Percentiles rank a stretch among this genome's conserved stretches.
phyloP scores from a whole-genome alignment of 2,113 vertebrate genomes.

The Bombycilla garrulus region DNA sequence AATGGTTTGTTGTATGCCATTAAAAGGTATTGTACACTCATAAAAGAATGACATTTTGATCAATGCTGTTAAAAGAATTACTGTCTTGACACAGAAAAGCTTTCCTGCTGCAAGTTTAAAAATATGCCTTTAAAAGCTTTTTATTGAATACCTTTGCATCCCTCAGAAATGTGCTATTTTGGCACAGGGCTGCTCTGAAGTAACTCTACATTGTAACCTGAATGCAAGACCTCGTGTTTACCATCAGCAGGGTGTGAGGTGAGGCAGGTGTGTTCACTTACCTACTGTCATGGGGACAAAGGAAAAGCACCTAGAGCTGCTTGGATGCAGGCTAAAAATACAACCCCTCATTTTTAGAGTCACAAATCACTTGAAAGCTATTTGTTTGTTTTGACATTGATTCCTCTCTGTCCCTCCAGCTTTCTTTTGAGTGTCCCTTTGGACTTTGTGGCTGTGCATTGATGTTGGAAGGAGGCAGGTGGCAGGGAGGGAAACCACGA shows the following conservation, averaged over 20 bases:
- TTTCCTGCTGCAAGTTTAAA: constrained; percentile 88
- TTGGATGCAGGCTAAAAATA: constrained; percentile 64
- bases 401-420: constrained; percentile 43
- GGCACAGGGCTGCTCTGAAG: constrained; percentile 75
- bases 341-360: constrained; percentile 38
- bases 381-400: constrained; percentile 68
- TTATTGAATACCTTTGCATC: constrained; percentile 92
- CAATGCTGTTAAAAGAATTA: constrained; percentile 95
- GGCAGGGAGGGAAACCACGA: neutral
- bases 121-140: constrained; percentile 90
- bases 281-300: constrained; percentile 55
- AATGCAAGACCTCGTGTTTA: constrained; percentile 72
- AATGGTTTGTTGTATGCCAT: constrained; percentile 88
- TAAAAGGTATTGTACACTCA: constrained; percentile 92
- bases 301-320: constrained; percentile 48
- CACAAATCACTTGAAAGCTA: constrained; percentile 56
- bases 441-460: constrained; percentile 28
- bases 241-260: constrained; percentile 50
- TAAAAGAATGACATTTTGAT: constrained; percentile 97
- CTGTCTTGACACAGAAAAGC: constrained; percentile 98
- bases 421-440: constrained; percentile 55
- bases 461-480: neutral
- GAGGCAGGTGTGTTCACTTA: constrained; percentile 59
- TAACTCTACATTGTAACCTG: constrained; percentile 63
- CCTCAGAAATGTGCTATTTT: constrained; percentile 86